Base-by-base conservation (phyloP, 2,888 invertebrate genomes). In the Timema cristinae region DNA sequence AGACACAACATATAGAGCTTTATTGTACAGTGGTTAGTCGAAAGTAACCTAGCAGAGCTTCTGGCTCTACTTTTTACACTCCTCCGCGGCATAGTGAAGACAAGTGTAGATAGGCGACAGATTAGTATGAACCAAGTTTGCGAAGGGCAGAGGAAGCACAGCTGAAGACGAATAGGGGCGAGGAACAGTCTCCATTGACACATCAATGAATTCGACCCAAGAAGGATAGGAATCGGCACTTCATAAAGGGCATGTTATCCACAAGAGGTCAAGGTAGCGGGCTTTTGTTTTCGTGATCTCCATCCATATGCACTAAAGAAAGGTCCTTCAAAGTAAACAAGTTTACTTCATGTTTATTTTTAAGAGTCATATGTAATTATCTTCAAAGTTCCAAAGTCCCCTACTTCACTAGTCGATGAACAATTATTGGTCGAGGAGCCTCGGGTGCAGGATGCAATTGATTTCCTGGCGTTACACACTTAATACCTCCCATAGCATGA, bases 61-160 rank as follows among this genome's bases (percentile, higher is more conserved):
- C 16, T 59, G 59, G n/a, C 16, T n/a, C 7, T 6, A 11, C 13
- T 59, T 59, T 16, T 13, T 59, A 16, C 59, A 59, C 16, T 59
- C 7, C 16, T 8, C 59, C n/a, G 13, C 59, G 7, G 59, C 59
- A 13, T 15, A 59, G 16, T 16, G 59, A 59, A 59, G 59, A 59
- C n/a, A 59, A 6, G 59, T 59, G 59, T 59, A 15, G 13, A 59
- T 59, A 15, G 59, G 16, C 7, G 59, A 15, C 7, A 11, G 59
- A 16, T 13, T 59, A 59, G 59, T 15, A 59, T 7, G 59, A 15
- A 15, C 15, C n/a, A 59, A 11, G 16, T 59, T 59, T n/a, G 16
- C n/a, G 59, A 9, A 59, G 59, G 59, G 59, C 59, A 59, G 6
- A 59, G 59, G 59, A 15, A 59, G n/a, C 59, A 13, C n/a, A 15